Evolutionary conservation across 2,113 vertebrate genomes (phyloP).

Genomic region (Menura novaehollandiae): DNA sequence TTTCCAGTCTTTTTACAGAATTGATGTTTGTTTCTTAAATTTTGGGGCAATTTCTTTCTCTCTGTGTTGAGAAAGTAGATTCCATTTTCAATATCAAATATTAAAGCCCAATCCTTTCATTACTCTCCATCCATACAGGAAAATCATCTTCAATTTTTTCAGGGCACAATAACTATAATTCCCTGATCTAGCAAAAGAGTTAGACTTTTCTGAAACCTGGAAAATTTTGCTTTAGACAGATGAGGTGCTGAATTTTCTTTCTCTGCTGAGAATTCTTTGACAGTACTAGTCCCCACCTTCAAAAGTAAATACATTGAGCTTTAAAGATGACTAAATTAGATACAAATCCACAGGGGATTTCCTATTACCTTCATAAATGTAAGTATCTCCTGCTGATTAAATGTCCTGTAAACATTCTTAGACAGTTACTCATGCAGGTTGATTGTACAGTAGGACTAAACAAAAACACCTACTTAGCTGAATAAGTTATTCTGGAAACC

Average conservation of each 20-base stretch:
- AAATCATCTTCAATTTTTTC: not conserved
- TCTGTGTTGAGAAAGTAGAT: not conserved
- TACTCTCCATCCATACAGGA: not conserved
- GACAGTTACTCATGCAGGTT: conserved; percentile 1
- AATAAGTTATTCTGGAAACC: not conserved
- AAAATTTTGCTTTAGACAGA: not conserved
- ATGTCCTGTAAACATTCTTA: conserved; percentile 37
- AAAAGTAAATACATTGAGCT: conserved; percentile 4
- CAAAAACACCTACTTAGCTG: not conserved
- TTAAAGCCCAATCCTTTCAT: not conserved
- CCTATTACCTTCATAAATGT: conserved; percentile 22
- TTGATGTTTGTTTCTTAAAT: not conserved
- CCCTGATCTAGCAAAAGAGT: not conserved
- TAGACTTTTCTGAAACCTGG: not conserved
- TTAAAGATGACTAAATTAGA: not conserved
- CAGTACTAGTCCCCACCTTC: not conserved
- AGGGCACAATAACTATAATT: not conserved
- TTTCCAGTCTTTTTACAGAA: not conserved
- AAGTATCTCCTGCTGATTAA: conserved; percentile 24
- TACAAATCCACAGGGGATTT: conserved; percentile 22
- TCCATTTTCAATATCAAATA: not conserved
- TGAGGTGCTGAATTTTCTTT: not conserved
- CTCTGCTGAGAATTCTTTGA: not conserved
- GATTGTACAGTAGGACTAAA: conserved; percentile 7
- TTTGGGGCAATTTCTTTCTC: not conserved